A percentile compares a stretch with the other conserved stretches of the same genome.
Evolutionary conservation across 2,113 vertebrate genomes (phyloP).

Genomic region (Geococcyx californianus): DNA sequence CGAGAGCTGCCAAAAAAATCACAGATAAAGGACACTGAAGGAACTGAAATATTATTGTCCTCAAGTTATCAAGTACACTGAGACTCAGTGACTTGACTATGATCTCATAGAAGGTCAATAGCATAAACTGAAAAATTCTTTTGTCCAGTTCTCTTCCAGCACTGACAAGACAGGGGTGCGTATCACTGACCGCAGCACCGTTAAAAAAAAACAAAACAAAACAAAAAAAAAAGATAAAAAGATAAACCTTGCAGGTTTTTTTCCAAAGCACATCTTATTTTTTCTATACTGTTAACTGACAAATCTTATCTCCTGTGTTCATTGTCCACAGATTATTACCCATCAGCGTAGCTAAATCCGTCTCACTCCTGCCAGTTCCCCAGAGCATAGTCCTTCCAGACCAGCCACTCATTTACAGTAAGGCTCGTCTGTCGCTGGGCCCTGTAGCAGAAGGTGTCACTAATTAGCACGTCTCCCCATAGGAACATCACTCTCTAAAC

Average conservation of each 20-base stretch:
- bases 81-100: not conserved
- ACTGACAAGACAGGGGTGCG: not conserved
- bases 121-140: not conserved
- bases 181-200: not conserved
- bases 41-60: not conserved
- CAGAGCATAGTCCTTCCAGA: slow-evolving; percentile 27
- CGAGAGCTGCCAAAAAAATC: not conserved
- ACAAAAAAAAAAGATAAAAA: not conserved
- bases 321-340: not conserved
- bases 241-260: not conserved
- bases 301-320: not conserved
- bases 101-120: not conserved
- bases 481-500: not conserved
- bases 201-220: not conserved
- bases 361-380: slow-evolving; percentile 32
- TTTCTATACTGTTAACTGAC: not conserved
- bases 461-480: slow-evolving; percentile 29
- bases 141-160: not conserved
- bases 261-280: not conserved
- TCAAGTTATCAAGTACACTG: not conserved
- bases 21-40: not conserved
- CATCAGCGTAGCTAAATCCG: slow-evolving; percentile 23
- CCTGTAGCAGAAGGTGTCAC: slow-evolving; percentile 50
- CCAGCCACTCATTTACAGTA: slow-evolving; percentile 38
- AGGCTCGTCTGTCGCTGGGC: slow-evolving; percentile 40